These are phyloP conservation scores for Synergus laeviventris DNA, from an alignment of 2,888 invertebrate genomes.

Conservation along the genomic window DNA sequence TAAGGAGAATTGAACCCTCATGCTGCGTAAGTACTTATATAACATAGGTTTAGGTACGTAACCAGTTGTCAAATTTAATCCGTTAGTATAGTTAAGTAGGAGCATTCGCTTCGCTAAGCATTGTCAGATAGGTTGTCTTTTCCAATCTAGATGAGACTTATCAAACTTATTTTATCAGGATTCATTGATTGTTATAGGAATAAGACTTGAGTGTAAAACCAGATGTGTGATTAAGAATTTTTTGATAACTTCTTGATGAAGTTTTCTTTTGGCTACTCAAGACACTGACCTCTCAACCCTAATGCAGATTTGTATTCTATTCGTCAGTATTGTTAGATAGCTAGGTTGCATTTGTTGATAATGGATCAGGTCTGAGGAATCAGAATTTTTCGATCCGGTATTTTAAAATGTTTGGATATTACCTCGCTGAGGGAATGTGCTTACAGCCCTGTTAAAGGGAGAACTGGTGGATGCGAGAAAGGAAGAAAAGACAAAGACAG, in stretches of 20 bases:
- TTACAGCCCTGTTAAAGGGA: constrained; percentile 28
- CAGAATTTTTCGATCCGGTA: not conserved
- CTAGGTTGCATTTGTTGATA: not conserved
- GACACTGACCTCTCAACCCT: too few relatives aligned
- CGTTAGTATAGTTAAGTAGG: not conserved
- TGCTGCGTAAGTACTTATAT: too few relatives aligned
- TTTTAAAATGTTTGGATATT: not conserved
- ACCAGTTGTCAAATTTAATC: not conserved
- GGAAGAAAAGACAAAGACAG: constrained; percentile 44
- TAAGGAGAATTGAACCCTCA: not conserved
- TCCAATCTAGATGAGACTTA: too few relatives aligned
- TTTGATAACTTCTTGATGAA: too few relatives aligned
- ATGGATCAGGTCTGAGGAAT: not conserved
- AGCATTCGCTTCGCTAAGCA: not conserved
- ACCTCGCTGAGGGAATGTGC: constrained; percentile 4
- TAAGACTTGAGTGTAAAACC: too few relatives aligned
- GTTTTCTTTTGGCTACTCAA: too few relatives aligned
- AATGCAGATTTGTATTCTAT: not conserved
- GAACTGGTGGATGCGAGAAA: constrained; percentile 27
- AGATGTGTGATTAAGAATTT: too few relatives aligned
- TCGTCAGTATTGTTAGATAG: not conserved
- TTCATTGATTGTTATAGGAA: too few relatives aligned
- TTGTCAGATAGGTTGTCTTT: not conserved
- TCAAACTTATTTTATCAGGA: too few relatives aligned
- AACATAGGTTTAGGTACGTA: not conserved